These are phyloP conservation scores for Myripristis murdjan DNA, from an alignment of 2,797 vertebrate species.

Conservation along the genomic window DNA sequence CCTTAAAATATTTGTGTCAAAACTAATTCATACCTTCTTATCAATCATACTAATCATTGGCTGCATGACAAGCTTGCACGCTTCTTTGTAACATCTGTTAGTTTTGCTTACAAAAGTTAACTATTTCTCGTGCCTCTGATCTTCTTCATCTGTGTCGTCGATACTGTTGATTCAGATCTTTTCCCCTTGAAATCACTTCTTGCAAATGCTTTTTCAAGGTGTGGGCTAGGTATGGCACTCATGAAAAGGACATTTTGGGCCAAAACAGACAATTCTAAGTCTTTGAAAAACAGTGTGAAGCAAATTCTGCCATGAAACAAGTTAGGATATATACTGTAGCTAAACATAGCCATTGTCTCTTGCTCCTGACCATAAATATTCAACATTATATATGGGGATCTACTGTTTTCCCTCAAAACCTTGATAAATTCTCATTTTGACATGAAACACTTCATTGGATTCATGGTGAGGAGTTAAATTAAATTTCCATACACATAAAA, in stretches of 20 bases:
- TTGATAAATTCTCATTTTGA: too few relatives aligned
- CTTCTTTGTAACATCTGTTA: slow-evolving; percentile 46
- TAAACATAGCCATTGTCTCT: not conserved
- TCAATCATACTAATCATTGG: slow-evolving; percentile 58
- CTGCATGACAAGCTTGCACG: slow-evolving; percentile 82
- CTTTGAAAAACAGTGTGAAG: slow-evolving; percentile 28
- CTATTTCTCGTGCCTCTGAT: slow-evolving; percentile 35
- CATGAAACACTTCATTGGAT: too few relatives aligned
- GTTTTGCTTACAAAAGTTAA: slow-evolving; percentile 6
- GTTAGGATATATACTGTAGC: slow-evolving; percentile 3
- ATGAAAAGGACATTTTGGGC: not conserved
- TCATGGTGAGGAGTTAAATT: not conserved
- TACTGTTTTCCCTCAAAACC: too few relatives aligned
- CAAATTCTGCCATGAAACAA: slow-evolving; percentile 8
- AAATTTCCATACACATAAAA: not conserved
- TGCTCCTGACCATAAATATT: slow-evolving; percentile 9
- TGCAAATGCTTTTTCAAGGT: slow-evolving; percentile 16
- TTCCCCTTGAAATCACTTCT: not conserved
- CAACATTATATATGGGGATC: not conserved
- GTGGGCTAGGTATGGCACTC: not conserved
- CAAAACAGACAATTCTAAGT: not conserved
- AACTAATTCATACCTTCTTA: slow-evolving; percentile 55
- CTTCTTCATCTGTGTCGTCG: slow-evolving; percentile 21
- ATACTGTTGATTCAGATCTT: slow-evolving; percentile 39
- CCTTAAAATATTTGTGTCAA: slow-evolving; percentile 29